phyloP scores from a whole-genome alignment of 2,888 invertebrate genomes.

The Rhogogaster chlorosoma region DNA sequence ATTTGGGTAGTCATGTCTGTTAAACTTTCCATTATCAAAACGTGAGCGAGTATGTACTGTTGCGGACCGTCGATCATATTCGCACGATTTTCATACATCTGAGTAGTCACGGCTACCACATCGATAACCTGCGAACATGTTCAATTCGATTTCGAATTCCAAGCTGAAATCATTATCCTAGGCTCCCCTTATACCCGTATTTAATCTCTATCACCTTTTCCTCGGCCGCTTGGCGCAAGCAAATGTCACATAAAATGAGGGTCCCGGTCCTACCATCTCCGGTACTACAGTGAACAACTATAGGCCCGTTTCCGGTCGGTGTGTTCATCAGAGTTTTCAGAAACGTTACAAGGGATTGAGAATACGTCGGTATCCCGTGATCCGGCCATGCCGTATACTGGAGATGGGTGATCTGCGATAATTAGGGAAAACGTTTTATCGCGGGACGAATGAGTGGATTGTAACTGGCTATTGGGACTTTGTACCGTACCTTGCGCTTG shows the following conservation, averaged over 20 bases:
- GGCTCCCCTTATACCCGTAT: conserved; percentile 36
- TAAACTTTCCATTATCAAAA: conserved; percentile 77
- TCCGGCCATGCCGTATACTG: conserved; percentile 81
- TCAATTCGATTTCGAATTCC: conserved; percentile 54
- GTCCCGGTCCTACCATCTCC: conserved; percentile 83
- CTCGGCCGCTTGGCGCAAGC: conserved; percentile 78
- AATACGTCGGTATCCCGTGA: conserved; percentile 77
- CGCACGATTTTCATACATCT: conserved; percentile 64
- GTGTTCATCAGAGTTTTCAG: conserved; percentile 74
- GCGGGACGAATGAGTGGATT: background rate
- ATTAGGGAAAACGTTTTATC: background rate
- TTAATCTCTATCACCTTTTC: conserved; percentile 71
- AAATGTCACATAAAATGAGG: conserved; percentile 81
- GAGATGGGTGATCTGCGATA: conserved; percentile 76
- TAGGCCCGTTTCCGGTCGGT: conserved; percentile 74
- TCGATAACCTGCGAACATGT: conserved; percentile 62
- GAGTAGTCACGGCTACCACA: conserved; percentile 61
- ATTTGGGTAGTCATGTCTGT: conserved; percentile 73
- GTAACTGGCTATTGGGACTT: background rate
- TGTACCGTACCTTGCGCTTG: conserved; percentile 67
- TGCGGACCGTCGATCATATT: conserved; percentile 73
- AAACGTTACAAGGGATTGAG: conserved; percentile 74
- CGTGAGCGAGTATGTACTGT: conserved; percentile 78
- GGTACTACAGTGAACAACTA: conserved; percentile 82
- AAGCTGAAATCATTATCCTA: background rate